Evolutionary conservation across 2,888 invertebrate genomes (phyloP), one percentile per base, ranked within the genome.

Genomic region (Endomychus coccineus): DNA sequence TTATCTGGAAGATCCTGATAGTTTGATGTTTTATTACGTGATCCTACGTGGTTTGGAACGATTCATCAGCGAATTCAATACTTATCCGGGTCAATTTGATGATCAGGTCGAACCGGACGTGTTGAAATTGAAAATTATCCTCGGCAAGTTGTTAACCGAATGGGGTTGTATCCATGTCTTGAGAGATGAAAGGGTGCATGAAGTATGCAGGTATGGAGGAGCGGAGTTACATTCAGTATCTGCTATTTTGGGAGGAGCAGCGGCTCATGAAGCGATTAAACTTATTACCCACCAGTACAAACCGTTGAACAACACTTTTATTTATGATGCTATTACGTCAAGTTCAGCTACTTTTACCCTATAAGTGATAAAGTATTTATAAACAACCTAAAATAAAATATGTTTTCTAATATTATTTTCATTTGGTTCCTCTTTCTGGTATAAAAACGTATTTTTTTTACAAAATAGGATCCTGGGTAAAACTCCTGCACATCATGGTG

Each of bases 241-340:
- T 7, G 86, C 97, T 4, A 89, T 66, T 55, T 41, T 61, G 65
- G 89, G 86, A 44, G 97, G 96, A 3, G 85, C 91, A 61, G 86
- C 87, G 15, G 95, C 96, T 4, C 97, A 98, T 59, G 97, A 97
- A 71, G 82, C 83, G 3, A 91, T 96, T 46, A 98, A 98, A 71
- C 71, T 98, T 38, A 76, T 96, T 36, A 97, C 97, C 2, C 80
- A 81, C 56, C 98, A 98, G 70, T 98, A 94, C 67, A 87, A 91
- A 56, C 97, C 97, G 21, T 75, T 98, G 37, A 83, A 95, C 66
- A 96, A 97, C 67, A 91, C 90, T 0, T 88, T 90, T 64, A 80
- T 98, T 50, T 95, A 92, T 68, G 95, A 97, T 71, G 95, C 87
- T 31, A 87, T 91, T 50, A 84, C 84, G 41, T 86, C 89, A 34